A percentile compares a stretch with the other conserved stretches of the same genome.
phyloP scores from a whole-genome alignment of 2,113 vertebrate genomes.

The Eurypyga helias region DNA sequence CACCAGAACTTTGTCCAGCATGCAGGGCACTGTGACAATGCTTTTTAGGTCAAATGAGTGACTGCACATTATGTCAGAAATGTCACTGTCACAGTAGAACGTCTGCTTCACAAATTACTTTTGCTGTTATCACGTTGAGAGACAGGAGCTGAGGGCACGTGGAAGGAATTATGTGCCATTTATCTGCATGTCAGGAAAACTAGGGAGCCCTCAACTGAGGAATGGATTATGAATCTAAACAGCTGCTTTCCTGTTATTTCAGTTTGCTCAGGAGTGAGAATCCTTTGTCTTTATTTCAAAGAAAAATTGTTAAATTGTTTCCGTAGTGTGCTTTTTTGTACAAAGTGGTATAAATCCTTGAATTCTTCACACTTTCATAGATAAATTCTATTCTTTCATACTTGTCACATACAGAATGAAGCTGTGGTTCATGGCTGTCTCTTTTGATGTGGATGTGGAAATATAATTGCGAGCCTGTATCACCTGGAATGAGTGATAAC shows the following conservation, averaged over 20 bases:
- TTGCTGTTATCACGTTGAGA: background rate
- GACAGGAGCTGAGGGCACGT: background rate
- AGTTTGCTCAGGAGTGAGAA: background rate
- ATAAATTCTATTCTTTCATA: background rate
- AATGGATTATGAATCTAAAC: background rate
- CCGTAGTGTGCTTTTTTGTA: background rate
- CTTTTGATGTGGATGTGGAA: background rate
- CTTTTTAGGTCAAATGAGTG: background rate
- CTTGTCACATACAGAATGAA: background rate
- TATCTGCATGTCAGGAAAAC: background rate
- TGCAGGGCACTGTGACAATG: background rate
- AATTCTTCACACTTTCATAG: background rate
- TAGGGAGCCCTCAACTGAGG: background rate
- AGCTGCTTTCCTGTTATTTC: background rate
- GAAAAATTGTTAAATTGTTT: background rate
- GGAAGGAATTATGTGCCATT: background rate
- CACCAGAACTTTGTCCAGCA: background rate
- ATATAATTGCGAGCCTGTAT: background rate
- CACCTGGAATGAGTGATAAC: background rate
- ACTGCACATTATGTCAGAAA: background rate
- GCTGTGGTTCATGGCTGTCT: background rate
- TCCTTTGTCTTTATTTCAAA: background rate
- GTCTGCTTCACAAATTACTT: background rate
- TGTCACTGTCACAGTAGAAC: background rate
- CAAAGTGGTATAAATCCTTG: background rate